Evolutionary conservation across 1,140 invertebrate species (phyloP).

Genomic region (silkworm (Bombyx mori)): ASM3026992v2 NC_085122.1:8310501-8311000

Average conservation of each 20-base stretch:
- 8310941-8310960: conserved; percentile 75
- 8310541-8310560: conserved; percentile 75
- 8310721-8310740: conserved; percentile 72
- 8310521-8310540: conserved; percentile 59
- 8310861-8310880: conserved; percentile 67
- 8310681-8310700: conserved; percentile 79
- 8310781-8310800: conserved; percentile 74
- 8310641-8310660: conserved; percentile 80
- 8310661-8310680: conserved; percentile 84
- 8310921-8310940: conserved; percentile 85
- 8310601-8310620: conserved; percentile 79
- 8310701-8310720: conserved; percentile 75
- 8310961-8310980: conserved; percentile 74
- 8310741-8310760: conserved; percentile 70
- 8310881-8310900: conserved; percentile 57
- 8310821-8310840: conserved; percentile 78
- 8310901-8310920: conserved; percentile 78
- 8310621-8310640: conserved; percentile 81
- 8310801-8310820: conserved; percentile 79
- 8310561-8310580: conserved; percentile 79
- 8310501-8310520: conserved; percentile 75
- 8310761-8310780: conserved; percentile 73
- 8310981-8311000: conserved; percentile 61
- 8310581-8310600: conserved; percentile 73
- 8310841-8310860: conserved; percentile 39